phyloP scores from a whole-genome alignment of 2,888 invertebrate species.

The Pterostichus niger region DNA sequence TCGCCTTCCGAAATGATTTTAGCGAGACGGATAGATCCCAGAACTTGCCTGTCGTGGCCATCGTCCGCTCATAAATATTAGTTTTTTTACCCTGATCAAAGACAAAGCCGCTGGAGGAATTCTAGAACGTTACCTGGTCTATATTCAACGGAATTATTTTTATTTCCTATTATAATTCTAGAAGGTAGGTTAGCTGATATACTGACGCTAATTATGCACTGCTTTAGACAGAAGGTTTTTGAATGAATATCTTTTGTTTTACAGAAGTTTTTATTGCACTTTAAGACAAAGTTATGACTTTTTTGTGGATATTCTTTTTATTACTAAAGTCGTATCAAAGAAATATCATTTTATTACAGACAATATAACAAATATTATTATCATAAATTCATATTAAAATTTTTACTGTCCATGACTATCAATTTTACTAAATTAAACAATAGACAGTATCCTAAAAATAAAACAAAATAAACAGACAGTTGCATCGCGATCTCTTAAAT shows the following conservation, averaged over 20 bases:
- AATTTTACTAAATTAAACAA: not conserved
- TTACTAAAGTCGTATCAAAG: not conserved
- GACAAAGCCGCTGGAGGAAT: no score
- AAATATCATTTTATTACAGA: no score
- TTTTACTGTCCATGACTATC: no score
- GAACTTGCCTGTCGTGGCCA: no score
- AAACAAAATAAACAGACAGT: not conserved
- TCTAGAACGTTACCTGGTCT: no score
- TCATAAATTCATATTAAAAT: no score
- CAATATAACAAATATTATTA: no score
- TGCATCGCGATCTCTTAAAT: no score
- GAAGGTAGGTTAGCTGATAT: not conserved
- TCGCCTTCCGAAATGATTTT: no score
- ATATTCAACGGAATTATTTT: not conserved
- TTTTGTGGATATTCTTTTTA: constrained; percentile 1
- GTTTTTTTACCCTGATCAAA: no score
- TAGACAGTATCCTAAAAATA: not conserved
- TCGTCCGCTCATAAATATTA: no score
- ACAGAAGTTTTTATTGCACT: not conserved
- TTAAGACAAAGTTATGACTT: not conserved
- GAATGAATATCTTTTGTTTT: constrained; percentile 1
- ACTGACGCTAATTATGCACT: not conserved
- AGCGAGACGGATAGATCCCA: no score
- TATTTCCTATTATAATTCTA: not conserved
- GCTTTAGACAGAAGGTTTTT: constrained; percentile 2